Evolutionary conservation across 2,888 invertebrate species (phyloP).

Genomic region (Drosophila yooni): DNA sequence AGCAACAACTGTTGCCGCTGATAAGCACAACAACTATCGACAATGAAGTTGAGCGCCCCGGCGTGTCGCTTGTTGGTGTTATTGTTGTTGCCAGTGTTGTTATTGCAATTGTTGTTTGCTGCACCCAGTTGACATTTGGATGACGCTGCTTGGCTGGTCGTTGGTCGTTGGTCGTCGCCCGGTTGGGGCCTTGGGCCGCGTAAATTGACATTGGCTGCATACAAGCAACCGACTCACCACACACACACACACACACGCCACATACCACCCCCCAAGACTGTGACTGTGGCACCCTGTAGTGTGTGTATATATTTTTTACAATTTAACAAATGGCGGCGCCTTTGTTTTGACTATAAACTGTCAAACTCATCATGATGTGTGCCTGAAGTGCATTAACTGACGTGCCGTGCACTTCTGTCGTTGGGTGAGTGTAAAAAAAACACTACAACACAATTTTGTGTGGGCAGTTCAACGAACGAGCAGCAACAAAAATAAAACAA

Average conservation of each 20-base stretch:
- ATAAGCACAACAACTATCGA: slow-evolving; percentile 63
- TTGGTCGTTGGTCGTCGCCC: slow-evolving; percentile 34
- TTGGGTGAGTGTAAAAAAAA: slow-evolving; percentile 13
- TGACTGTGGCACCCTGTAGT: neutral
- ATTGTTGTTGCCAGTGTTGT: slow-evolving; percentile 5
- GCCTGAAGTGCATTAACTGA: slow-evolving; percentile 51
- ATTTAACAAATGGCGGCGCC: slow-evolving; percentile 75
- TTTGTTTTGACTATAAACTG: slow-evolving; percentile 73
- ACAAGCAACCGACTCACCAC: slow-evolving; percentile 30
- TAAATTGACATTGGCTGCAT: slow-evolving; percentile 73
- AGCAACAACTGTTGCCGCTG: slow-evolving; percentile 49
- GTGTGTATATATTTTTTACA: slow-evolving; percentile 19
- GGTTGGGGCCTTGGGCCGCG: slow-evolving; percentile 61
- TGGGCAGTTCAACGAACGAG: slow-evolving; percentile 44
- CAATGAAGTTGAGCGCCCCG: slow-evolving; percentile 62
- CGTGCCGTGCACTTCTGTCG: neutral
- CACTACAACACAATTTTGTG: slow-evolving; percentile 11
- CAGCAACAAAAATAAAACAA: slow-evolving; percentile 19
- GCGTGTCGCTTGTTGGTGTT: slow-evolving; percentile 41
- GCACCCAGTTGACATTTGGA: slow-evolving; percentile 75
- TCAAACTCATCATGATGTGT: slow-evolving; percentile 67
- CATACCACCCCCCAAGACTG: neutral
- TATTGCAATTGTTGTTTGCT: slow-evolving; percentile 38
- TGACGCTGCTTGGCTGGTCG: slow-evolving; percentile 44
- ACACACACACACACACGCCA: slow-evolving; percentile 5